Evolutionary conservation across 2,113 vertebrate species (phyloP).

Genomic region (Mugil cephalus): DNA sequence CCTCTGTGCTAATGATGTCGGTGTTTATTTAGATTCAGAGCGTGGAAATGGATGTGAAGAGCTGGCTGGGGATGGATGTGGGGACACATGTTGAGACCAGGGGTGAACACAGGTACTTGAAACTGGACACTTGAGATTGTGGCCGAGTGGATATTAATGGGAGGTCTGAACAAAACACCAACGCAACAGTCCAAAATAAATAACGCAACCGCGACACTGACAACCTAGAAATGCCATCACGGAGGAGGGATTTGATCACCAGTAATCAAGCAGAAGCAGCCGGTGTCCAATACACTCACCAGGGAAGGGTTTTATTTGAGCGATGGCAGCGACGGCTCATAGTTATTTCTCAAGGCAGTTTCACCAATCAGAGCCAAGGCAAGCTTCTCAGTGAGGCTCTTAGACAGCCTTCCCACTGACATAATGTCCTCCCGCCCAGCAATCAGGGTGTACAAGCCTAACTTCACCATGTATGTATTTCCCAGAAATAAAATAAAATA

Average conservation of each 20-base stretch:
- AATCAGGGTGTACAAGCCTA: not conserved
- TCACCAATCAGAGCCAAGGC: constrained; percentile 21
- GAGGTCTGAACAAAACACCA: not conserved
- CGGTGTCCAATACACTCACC: not conserved
- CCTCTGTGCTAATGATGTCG: too few species aligned
- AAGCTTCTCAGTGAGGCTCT: constrained; percentile 19
- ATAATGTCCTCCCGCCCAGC: constrained; percentile 1
- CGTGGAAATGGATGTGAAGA: too few species aligned
- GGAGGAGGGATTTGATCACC: constrained; percentile 19
- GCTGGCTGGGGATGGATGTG: too few species aligned
- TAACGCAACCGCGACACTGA: not conserved
- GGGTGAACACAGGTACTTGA: too few species aligned
- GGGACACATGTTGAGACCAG: too few species aligned
- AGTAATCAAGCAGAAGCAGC: constrained; percentile 32
- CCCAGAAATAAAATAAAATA: not conserved
- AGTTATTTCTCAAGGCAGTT: constrained; percentile 34
- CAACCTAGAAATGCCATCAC: constrained; percentile 11
- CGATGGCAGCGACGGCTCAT: constrained; percentile 9
- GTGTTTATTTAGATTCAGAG: too few species aligned
- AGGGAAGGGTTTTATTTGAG: constrained; percentile 22
- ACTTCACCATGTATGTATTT: not conserved
- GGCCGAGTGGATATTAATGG: too few species aligned
- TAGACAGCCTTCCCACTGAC: not conserved
- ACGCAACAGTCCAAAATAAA: not conserved
- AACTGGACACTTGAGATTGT: too few species aligned